phyloP scores from a whole-genome alignment of 64 coral and sea anemone genomes.

The Astreopora myriophthalma region DNA sequence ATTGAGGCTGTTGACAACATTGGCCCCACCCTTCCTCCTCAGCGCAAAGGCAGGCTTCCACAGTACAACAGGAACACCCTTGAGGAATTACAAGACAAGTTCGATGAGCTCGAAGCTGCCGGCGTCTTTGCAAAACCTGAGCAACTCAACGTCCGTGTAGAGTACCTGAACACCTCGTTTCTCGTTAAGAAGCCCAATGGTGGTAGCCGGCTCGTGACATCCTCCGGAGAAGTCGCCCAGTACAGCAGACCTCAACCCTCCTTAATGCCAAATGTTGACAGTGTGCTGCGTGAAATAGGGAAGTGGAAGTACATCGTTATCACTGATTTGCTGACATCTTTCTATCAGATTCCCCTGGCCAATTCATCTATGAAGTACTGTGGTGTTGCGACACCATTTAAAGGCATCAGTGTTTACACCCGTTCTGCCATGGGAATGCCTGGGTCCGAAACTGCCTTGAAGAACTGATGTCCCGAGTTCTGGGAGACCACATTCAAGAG shows the following conservation, averaged over 20 bases:
- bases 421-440: no score
- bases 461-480: no score
- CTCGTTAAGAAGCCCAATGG: constrained; percentile 18
- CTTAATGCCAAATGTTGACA: background rate
- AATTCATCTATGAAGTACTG: no score
- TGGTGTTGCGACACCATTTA: no score
- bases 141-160: constrained; percentile 38
- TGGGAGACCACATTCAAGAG: no score
- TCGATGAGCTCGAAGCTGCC: constrained; percentile 35
- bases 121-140: constrained; percentile 31
- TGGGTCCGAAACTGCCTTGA: no score
- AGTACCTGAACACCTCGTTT: constrained; percentile 29
- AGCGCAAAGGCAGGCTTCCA: constrained; percentile 41
- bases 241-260: constrained; percentile 60
- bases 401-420: no score
- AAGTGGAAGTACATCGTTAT: background rate
- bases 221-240: constrained; percentile 50
- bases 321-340: constrained; percentile 1
- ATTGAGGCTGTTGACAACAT: constrained; percentile 19
- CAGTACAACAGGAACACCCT: constrained; percentile 34
- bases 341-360: no score
- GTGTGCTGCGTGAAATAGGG: background rate
- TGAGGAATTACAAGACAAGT: constrained; percentile 28
- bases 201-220: constrained; percentile 22
- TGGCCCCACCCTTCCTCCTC: constrained; percentile 36